phyloP scores from a whole-genome alignment of 2,797 vertebrate genomes.

The Neosalanx taihuensis region DNA sequence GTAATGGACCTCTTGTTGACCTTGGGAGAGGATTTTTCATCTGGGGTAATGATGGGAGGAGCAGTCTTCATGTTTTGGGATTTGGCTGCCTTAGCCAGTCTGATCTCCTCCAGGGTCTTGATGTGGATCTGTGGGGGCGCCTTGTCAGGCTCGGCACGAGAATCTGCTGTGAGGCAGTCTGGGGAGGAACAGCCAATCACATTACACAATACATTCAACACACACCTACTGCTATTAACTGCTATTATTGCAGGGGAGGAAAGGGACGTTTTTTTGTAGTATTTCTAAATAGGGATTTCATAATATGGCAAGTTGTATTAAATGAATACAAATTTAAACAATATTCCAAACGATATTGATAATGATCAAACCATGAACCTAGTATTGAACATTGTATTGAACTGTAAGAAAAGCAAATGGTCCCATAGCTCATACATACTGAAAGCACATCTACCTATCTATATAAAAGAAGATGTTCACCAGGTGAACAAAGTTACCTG shows the following conservation, averaged over 20 bases:
- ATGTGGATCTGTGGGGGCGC: slow-evolving; percentile 77
- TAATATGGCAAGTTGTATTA: no score
- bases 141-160: slow-evolving; percentile 39
- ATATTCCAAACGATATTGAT: no score
- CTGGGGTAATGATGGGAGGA: slow-evolving; percentile 25
- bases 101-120: slow-evolving; percentile 92
- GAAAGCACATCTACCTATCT: no score
- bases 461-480: background rate
- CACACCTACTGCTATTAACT: no score
- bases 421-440: no score
- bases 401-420: no score
- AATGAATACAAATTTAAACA: no score
- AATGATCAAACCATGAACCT: no score
- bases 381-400: no score
- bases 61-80: slow-evolving; percentile 47
- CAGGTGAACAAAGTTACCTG: slow-evolving; percentile 58
- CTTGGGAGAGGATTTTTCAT: slow-evolving; percentile 15
- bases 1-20: slow-evolving; percentile 48
- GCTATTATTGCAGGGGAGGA: no score
- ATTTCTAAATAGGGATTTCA: no score
- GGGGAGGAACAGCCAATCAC: background rate
- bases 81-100: slow-evolving; percentile 80
- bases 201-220: background rate
- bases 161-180: slow-evolving; percentile 36
- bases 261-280: no score